These are phyloP conservation scores for Salvelinus sp. DNA, from an alignment of 2,113 vertebrate genomes.

Conservation along the genomic window DNA sequence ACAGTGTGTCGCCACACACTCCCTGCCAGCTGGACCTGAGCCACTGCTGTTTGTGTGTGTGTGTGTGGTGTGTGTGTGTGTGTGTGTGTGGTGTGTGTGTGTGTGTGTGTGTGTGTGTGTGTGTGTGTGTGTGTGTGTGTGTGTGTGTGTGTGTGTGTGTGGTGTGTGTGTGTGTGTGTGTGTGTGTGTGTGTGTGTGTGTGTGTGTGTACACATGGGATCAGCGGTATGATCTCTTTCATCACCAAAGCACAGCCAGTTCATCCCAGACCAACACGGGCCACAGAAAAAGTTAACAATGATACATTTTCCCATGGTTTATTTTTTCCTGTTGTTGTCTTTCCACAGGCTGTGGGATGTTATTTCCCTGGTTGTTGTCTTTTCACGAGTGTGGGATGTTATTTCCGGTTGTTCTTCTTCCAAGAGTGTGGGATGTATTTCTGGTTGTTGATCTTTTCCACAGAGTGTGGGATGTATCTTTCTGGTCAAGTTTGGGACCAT, in stretches of 20 bases:
- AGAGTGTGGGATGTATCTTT: conserved; percentile 64
- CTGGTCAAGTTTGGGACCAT: too few species aligned
- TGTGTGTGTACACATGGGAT: conserved; percentile 18
- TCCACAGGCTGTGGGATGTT: conserved; percentile 66
- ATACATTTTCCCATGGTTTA: conserved; percentile 48
- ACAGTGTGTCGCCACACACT: conserved; percentile 56
- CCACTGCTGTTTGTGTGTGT: conserved; percentile 37
- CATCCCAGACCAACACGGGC: conserved; percentile 76
- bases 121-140: conserved; percentile 28
- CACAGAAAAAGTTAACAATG: conserved; percentile 75
- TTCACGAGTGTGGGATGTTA: too few species aligned
- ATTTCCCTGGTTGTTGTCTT: conserved; percentile 60
- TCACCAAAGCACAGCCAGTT: conserved; percentile 77
- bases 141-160: neutral
- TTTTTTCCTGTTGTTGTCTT: conserved; percentile 37
- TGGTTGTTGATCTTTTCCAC: conserved; percentile 43
- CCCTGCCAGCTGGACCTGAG: conserved; percentile 47
- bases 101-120: conserved; percentile 8
- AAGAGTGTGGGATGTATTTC: neutral
- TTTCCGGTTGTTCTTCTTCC: too few species aligned
- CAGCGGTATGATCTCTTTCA: conserved; percentile 81
- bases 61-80: neutral
- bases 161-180: neutral
- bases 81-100: conserved; percentile 5
- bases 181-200: too few species aligned